Evolutionary conservation across 2,888 invertebrate species (phyloP), one percentile per base, ranked within the genome.

Genomic region (Epicampocera succincta): DNA sequence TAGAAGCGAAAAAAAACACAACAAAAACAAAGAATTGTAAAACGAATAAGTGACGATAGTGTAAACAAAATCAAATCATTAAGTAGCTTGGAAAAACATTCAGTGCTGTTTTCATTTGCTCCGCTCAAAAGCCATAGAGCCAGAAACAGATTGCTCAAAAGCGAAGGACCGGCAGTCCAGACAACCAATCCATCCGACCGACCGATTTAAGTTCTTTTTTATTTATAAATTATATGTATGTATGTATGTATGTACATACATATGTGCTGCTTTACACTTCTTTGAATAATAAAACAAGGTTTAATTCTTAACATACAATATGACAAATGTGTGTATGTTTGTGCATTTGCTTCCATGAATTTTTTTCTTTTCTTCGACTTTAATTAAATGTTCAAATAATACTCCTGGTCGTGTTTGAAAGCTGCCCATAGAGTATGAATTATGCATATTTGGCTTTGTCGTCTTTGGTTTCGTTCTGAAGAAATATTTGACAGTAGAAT

Each of bases 31-130:
- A 25, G 11, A 11, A 15, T 13, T 25, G 17, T 17, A 46, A 25
- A 46, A 15, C 15, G 54, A 46, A 63, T 44, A 63, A 54, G 63
- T 68, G 50, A 68, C 60, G 75, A 68, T 76, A 75, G 66, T 75
- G 66, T 60, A 66, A 75, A 75, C 66, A 75, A 21, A n/a, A 68
- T 50, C 54, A 65, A 52, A 68, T 46, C 60, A 44, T 68, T 68
- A 52, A 68, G 60, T 75, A 38, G 17, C 42, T 42, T 68, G 54
- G 66, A 66, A 75, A 58, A 65, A 56, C 15, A 63, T 58, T 17
- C 38, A 42, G 12, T 21, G 19, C 8, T n/a, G 33, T 38, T 65
- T 65, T 38, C 0, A 2, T 13, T 19, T n/a, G 13, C 11, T n/a
- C 9, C 21, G 19, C 46, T 46, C 54, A 75, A 66, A 58, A 58